Base-by-base conservation (phyloP, 2,888 invertebrate genomes). In the Augiades crinisus region DNA sequence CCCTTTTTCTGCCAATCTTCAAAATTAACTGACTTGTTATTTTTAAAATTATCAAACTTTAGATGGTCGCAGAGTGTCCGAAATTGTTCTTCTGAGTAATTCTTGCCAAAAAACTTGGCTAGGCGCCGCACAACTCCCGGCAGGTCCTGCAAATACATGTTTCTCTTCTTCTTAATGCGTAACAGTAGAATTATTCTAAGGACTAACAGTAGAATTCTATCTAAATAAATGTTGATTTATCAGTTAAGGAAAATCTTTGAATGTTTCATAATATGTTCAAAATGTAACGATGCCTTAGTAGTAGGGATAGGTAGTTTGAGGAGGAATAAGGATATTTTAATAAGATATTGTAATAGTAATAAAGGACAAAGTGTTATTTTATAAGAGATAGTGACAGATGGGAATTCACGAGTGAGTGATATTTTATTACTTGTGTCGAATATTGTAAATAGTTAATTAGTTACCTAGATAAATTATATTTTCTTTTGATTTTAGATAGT, bases 1-100 rank as follows among this genome's bases (percentile, higher is more conserved):
- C 91, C 91, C 6, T 91, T 72, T 0, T 90, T 78, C 56, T 80
- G 82, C 37, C 92, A 71, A 81, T 77, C 55, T 74, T 82, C 43
- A 91, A 74, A 84, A 61, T 96, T 95, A 0, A 95, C 93, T 14
- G 93, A 92, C n/a, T 91, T 88, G 78, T 96, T 96, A 1, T 91
- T 86, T 50, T 93, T 92, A 81, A 97, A 96, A 65, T 92, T 94
- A n/a, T 92, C 88, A 57, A 97, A 94, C 59, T 92, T 87, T 55
- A 96, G 90, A 71, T 96, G 94, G 2, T 92, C 71, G 0, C 85
- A 81, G 5, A 96, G 80, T 16, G 74, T 71, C 0, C 78, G 65
- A 0, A 94, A 64, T 66, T 95, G 88, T 16, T 91, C 84, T 0
- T 77, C 70, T 0, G 75, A 82, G 38, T 92, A 76, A 0, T 65